A percentile compares a stretch with the other conserved stretches of the same genome.
Conservation (phyloP, 2,888 invertebrate genomes). For the Patella ulyssiponensis region DNA sequence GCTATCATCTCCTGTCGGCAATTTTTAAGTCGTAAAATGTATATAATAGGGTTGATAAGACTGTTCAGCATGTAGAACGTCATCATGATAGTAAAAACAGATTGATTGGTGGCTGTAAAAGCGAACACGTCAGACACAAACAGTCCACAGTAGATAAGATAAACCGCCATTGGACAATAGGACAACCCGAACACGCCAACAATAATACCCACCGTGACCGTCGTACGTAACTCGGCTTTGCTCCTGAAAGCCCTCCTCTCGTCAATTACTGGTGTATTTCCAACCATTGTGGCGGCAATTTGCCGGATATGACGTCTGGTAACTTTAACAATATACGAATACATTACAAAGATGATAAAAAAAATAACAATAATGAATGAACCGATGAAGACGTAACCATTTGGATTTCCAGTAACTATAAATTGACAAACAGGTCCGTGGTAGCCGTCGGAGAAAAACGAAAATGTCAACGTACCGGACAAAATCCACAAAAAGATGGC, state of each 20-base stretch:
- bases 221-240: not conserved
- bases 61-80: not conserved
- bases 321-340: not conserved
- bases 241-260: not conserved
- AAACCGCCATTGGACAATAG: not conserved
- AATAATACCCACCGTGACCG: not conserved
- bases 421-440: not conserved
- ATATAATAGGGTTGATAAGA: not conserved
- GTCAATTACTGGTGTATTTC: not conserved
- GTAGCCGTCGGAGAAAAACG: not conserved
- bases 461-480: not conserved
- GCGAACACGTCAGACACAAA: not conserved
- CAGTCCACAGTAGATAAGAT: not conserved
- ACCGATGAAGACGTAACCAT: not conserved
- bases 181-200: not conserved
- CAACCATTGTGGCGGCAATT: conserved; percentile 4
- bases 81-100: not conserved
- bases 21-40: not conserved
- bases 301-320: not conserved
- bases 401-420: not conserved
- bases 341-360: not conserved
- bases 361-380: not conserved
- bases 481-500: not conserved
- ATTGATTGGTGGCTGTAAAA: not conserved
- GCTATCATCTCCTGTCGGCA: not conserved